Percentiles rank a stretch among this genome's conserved stretches.
phyloP scores from a whole-genome alignment of 1,140 invertebrate genomes.

The Monochamus saltuarius region DNA sequence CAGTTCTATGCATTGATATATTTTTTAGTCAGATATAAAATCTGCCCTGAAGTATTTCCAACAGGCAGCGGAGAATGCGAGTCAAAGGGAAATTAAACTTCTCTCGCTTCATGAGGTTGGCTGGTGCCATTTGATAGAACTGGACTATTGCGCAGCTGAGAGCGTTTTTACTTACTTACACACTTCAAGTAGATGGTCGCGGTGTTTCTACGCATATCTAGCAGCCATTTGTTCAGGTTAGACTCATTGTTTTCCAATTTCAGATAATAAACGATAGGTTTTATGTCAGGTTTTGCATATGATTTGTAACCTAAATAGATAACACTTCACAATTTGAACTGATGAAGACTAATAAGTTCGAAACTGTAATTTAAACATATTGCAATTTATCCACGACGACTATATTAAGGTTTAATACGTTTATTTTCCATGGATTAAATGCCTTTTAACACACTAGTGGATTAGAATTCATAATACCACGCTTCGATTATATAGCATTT shows the following conservation, averaged over 20 bases:
- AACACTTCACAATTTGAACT: too few relatives aligned
- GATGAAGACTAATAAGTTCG: too few relatives aligned
- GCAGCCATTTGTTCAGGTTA: slow-evolving; percentile 50
- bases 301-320: too few relatives aligned
- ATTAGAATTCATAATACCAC: too few relatives aligned
- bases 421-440: too few relatives aligned
- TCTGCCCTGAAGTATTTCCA: slow-evolving; percentile 62
- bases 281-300: too few relatives aligned
- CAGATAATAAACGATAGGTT: too few relatives aligned
- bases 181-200: slow-evolving; percentile 67
- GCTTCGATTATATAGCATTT: too few relatives aligned
- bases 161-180: slow-evolving; percentile 61
- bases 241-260: background rate
- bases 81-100: slow-evolving; percentile 67
- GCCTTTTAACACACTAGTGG: too few relatives aligned
- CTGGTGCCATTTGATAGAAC: slow-evolving; percentile 69
- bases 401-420: too few relatives aligned
- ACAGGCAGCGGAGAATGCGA: slow-evolving; percentile 61
- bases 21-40: slow-evolving; percentile 62
- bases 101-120: slow-evolving; percentile 71
- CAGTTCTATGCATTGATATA: background rate
- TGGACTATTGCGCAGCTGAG: slow-evolving; percentile 62
- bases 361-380: too few relatives aligned
- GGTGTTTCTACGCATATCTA: slow-evolving; percentile 71
- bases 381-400: too few relatives aligned